Evolutionary conservation across 2,888 invertebrate species (phyloP), one percentile per base, ranked within the genome.

Genomic region (Tetragnatha montana): DNA sequence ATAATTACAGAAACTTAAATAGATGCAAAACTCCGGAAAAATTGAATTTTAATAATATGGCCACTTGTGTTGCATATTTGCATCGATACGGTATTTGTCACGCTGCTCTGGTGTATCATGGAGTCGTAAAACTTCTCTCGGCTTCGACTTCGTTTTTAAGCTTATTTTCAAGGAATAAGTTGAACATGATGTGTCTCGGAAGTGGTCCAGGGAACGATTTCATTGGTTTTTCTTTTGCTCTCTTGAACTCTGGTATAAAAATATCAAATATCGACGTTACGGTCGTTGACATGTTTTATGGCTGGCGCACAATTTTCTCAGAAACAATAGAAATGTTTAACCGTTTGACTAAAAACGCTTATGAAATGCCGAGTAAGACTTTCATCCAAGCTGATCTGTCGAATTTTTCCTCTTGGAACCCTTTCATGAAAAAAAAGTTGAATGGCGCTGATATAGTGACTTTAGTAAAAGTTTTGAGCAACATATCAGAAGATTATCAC

Each of bases 51-150:
- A 78, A 78, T 22, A 21, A 76, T 1, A 49, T 50, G n/a, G 22
- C 21, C n/a, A 78, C 49, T 35, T 84, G 84, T 22, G 21, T 84
- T 6, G 84, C 21, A 8, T 84, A 84, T 84, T 21, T 84, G 35
- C 84, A 84, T 70, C 69, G 84, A 8, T 84, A 78, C 78, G 76
- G 76, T 8, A 22, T 70, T 0, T 76, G 84, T 4, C 84, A 84
- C 50, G 51, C 84, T 17, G 78, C 50, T 78, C 10, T 84, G n/a
- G 71, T 84, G 2, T 35, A 69, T 12, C 69, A 69, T 21, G 80
- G 8, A 17, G 0, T 60, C 17, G 10, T 69, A 6, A 47, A 10
- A 60, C 12, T 4, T 60, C 60, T 60, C 1, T 17, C 60, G 10
- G 6, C 14, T 10, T 60, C 12, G 6, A 4, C 60, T 60, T 60